A percentile compares a stretch with the other conserved stretches of the same genome.
These are phyloP conservation scores for Kuschelorhynchus macadamiae DNA, from an alignment of 2,888 invertebrate species.

Conservation along the genomic window DNA sequence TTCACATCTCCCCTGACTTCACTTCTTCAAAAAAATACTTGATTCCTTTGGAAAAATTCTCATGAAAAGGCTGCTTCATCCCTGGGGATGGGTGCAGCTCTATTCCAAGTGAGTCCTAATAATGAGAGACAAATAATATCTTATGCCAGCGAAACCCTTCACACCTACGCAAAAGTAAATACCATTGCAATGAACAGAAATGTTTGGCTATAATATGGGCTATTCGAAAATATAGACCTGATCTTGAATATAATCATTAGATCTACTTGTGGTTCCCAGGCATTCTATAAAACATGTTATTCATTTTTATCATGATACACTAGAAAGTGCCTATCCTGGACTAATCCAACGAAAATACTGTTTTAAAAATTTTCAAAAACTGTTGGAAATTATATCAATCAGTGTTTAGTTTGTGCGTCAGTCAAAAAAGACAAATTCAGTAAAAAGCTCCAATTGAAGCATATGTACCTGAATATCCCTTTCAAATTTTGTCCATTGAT, in stretches of 20 bases:
- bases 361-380: constrained; percentile 13
- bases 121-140: constrained; percentile 1
- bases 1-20: not conserved
- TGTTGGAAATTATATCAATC: not conserved
- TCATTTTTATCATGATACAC: too few species aligned
- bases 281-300: too few species aligned
- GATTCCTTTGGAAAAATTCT: not conserved
- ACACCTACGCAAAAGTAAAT: not conserved
- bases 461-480: too few species aligned
- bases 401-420: not conserved
- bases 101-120: not conserved
- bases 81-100: constrained; percentile 12
- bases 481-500: too few species aligned
- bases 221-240: not conserved
- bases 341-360: too few species aligned
- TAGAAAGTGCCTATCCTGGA: too few species aligned
- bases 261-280: too few species aligned
- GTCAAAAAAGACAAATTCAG: not conserved
- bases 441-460: too few species aligned
- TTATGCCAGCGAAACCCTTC: not conserved
- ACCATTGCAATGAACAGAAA: constrained; percentile 28
- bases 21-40: not conserved
- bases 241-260: constrained; percentile 2
- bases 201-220: constrained; percentile 1
- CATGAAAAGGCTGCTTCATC: constrained; percentile 8